phyloP scores from a whole-genome alignment of 2,888 invertebrate species.

The Smittia sp. region DNA sequence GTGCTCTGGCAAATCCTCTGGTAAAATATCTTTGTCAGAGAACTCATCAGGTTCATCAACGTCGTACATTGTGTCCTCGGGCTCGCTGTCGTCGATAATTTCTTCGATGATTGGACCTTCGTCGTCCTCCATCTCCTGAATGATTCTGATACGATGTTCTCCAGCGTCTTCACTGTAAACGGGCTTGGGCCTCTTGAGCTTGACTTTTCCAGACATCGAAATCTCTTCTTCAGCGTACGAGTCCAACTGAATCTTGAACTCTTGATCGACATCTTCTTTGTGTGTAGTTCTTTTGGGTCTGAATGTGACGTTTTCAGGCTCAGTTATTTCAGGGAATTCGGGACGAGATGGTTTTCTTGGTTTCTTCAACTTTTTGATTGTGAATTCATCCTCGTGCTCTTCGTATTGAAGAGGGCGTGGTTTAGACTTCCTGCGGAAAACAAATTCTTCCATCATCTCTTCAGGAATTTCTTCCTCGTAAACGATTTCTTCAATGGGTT shows the following conservation, averaged over 20 bases:
- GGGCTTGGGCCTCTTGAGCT: slow-evolving; percentile 69
- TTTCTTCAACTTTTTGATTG: slow-evolving; percentile 70
- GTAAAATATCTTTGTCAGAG: slow-evolving; percentile 56
- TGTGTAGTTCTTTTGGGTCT: slow-evolving; percentile 72
- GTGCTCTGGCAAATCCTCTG: slow-evolving; percentile 49
- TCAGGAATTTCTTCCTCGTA: slow-evolving; percentile 47
- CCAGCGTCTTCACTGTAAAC: slow-evolving; percentile 75
- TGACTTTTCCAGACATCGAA: slow-evolving; percentile 79
- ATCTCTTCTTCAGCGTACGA: slow-evolving; percentile 86
- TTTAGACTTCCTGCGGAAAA: slow-evolving; percentile 51
- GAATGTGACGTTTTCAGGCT: slow-evolving; percentile 76
- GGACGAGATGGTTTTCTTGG: slow-evolving; percentile 62
- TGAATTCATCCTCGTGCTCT: slow-evolving; percentile 65
- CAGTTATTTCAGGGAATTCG: slow-evolving; percentile 70
- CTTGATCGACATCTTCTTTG: slow-evolving; percentile 84
- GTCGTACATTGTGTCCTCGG: slow-evolving; percentile 58
- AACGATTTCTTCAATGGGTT: slow-evolving; percentile 52
- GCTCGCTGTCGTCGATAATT: slow-evolving; percentile 56
- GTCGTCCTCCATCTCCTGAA: slow-evolving; percentile 61
- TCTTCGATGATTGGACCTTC: slow-evolving; percentile 62
- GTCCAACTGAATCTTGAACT: slow-evolving; percentile 81
- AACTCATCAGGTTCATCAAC: slow-evolving; percentile 55
- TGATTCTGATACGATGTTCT: slow-evolving; percentile 70
- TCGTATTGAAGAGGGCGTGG: slow-evolving; percentile 56
- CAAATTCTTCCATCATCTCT: slow-evolving; percentile 47